These are phyloP conservation scores for Pangasianodon hypophthalmus DNA, from an alignment of 2,113 vertebrate genomes.

Conservation along the genomic window DNA sequence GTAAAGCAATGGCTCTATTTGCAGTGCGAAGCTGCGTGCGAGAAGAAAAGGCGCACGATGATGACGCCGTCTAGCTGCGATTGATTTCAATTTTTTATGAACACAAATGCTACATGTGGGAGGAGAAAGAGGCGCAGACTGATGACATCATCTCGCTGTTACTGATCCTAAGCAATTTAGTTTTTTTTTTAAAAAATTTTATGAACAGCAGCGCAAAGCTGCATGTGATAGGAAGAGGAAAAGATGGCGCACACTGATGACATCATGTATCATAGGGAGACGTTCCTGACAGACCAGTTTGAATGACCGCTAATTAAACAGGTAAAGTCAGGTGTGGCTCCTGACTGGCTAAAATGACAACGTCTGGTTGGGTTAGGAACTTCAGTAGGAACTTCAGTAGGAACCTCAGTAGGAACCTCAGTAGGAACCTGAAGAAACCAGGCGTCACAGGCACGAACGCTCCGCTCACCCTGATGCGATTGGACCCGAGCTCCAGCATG, in stretches of 20 bases:
- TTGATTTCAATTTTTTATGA: neutral
- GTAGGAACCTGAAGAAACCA: neutral
- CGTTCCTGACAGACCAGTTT: neutral
- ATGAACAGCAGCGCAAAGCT: too few relatives aligned
- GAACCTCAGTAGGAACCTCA: neutral
- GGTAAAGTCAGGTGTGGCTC: neutral
- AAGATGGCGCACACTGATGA: too few relatives aligned
- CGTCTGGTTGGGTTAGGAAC: neutral
- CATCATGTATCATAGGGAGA: neutral
- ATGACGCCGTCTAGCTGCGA: neutral
- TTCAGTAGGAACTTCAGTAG: too few relatives aligned
- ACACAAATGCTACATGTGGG: neutral
- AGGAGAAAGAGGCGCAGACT: neutral
- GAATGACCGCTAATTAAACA: neutral
- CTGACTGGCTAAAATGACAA: neutral
- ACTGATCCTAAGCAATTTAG: neutral
- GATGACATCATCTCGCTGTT: neutral
- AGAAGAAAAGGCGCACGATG: neutral
- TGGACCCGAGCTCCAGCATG: conserved; percentile 96
- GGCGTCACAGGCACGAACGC: neutral
- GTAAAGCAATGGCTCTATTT: neutral
- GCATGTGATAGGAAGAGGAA: too few relatives aligned
- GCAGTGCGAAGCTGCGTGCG: neutral
- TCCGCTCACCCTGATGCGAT: conserved; percentile 91
- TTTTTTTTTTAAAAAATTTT: neutral